Evolutionary conservation across 2,113 vertebrate genomes (phyloP), one percentile per base, ranked within the genome.

Genomic region (Ivindomyrus marchei): DNA sequence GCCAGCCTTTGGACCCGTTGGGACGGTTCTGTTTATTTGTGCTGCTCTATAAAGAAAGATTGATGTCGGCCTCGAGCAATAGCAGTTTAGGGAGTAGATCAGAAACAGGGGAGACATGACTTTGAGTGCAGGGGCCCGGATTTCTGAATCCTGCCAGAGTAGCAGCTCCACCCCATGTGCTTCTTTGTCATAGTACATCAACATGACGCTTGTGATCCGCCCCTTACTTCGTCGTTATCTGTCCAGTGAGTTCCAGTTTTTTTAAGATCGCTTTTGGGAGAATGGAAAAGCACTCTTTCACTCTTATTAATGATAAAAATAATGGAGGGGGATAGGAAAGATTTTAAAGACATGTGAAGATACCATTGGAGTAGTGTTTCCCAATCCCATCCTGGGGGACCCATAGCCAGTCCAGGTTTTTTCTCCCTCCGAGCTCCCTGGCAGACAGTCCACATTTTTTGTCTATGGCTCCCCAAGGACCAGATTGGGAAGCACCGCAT

Each of bases 1-100:
- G 87, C 88, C 90, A n/a, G 85, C 13, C 74, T 24, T 88, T 42
- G n/a, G 49, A 84, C 92, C 93, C 90, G 88, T 39, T 47, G 85
- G 88, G 89, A 91, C 88, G 80, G 21, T 91, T 92, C 58, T 80
- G 94, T 94, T 95, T 95, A 94, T 95, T 93, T 95, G 91, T 92
- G 92, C 91, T 92, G 92, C 90, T 74, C 87, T 66, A 89, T 24
- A 83, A 58, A 74, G 90, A 39, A 91, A 90, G 91, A 80, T 92
- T 83, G 89, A 92, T 90, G 31, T 89, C 58, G 91, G 90, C 85
- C 88, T 88, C 85, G 45, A 90, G 92, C 87, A 70, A 90, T 42
- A 89, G 90, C 84, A 39, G 89, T 86, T 31, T 8, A 45, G 62
- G 66, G 27, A 58, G 49, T 31, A 62, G 46, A 46, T 53, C 46